These are phyloP conservation scores for Zoroaster sp. DNA, from an alignment of 53 echinoderm and acorn worm species.

Conservation along the genomic window DNA sequence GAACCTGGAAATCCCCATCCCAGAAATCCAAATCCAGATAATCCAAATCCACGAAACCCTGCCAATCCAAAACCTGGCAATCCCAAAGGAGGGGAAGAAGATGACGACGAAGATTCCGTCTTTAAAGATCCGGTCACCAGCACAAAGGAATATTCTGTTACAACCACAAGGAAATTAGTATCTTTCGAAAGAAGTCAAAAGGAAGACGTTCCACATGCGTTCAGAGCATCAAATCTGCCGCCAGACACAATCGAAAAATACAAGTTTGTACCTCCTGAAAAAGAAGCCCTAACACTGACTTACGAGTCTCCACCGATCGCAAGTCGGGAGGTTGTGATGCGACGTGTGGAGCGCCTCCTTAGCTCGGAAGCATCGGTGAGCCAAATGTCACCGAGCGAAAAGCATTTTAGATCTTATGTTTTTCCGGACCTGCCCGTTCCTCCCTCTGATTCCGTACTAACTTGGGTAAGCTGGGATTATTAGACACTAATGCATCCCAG, in stretches of 20 bases:
- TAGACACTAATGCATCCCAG: conserved; percentile 27
- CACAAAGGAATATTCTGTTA: not conserved
- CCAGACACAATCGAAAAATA: not conserved
- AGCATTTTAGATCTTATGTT: conserved; percentile 26
- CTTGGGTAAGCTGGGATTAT: conserved; percentile 37
- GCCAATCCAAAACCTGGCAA: conserved; percentile 8
- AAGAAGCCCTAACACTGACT: conserved; percentile 27
- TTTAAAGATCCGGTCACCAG: not conserved
- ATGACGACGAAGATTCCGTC: not conserved
- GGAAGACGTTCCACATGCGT: not conserved
- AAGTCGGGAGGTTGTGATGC: conserved; percentile 62
- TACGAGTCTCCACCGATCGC: conserved; percentile 38
- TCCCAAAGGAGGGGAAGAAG: not conserved
- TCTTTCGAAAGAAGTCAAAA: not conserved
- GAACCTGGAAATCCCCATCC: not conserved
- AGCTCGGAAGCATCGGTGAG: conserved; percentile 43
- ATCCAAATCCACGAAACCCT: not conserved
- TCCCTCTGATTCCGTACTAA: conserved; percentile 47
- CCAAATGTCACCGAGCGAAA: conserved; percentile 21
- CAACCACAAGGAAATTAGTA: not conserved
- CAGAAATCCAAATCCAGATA: not conserved
- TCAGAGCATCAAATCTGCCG: not conserved
- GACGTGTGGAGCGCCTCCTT: conserved; percentile 49
- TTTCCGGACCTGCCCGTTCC: not conserved
- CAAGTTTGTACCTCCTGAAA: not conserved